These are phyloP conservation scores for Pelmatolapia mariae DNA, from an alignment of 2,113 vertebrate species.

Conservation along the genomic window DNA sequence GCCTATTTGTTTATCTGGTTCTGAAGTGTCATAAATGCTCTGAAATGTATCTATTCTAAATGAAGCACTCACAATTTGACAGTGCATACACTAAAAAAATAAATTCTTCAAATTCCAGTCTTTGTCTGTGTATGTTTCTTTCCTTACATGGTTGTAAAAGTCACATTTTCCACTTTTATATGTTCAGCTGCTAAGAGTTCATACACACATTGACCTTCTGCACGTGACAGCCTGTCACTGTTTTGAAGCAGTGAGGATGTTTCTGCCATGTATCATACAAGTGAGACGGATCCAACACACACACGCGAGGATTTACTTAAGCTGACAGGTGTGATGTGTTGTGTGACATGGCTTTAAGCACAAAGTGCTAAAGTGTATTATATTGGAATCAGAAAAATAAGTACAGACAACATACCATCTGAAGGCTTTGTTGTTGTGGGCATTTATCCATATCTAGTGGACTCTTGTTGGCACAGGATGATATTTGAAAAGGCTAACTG, in stretches of 20 bases:
- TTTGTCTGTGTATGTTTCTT: background rate
- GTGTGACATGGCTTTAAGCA: background rate
- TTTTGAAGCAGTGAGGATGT: background rate
- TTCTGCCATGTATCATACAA: background rate
- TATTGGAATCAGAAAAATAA: background rate
- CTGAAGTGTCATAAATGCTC: background rate
- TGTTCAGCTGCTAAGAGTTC: background rate
- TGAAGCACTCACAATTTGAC: background rate
- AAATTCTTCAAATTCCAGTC: background rate
- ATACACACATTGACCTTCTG: background rate
- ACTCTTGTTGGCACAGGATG: background rate
- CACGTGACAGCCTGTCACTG: background rate
- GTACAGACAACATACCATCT: background rate
- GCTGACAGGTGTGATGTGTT: slow-evolving; percentile 26
- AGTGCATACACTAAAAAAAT: slow-evolving; percentile 21
- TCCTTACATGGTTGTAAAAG: background rate
- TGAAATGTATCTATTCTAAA: background rate
- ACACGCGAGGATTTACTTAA: background rate
- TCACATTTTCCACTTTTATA: background rate
- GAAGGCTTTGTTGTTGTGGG: background rate
- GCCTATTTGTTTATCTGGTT: background rate
- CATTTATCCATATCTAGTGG: background rate
- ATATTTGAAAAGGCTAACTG: background rate
- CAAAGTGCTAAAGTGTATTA: background rate
- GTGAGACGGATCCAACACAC: slow-evolving; percentile 1